These are phyloP conservation scores for Opisthograptis luteolata DNA, from an alignment of 2,888 invertebrate species.

Conservation along the genomic window DNA sequence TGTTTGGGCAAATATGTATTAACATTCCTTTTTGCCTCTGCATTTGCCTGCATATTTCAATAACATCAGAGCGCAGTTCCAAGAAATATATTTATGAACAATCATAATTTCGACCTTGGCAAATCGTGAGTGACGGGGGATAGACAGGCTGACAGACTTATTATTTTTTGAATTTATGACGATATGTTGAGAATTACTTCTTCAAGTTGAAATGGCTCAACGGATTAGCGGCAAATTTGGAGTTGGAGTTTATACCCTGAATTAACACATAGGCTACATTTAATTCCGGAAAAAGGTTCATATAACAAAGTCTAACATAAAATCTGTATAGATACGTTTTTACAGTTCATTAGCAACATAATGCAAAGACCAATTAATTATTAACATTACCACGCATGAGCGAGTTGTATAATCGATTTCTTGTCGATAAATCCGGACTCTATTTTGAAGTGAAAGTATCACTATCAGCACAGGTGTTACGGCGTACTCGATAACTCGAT, in stretches of 20 bases:
- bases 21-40: too few species aligned
- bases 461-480: slow-evolving; percentile 58
- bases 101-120: slow-evolving; percentile 49
- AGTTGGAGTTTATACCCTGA: too few species aligned
- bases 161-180: slow-evolving; percentile 35
- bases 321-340: slow-evolving; percentile 6
- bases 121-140: slow-evolving; percentile 57
- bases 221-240: too few species aligned
- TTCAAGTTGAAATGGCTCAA: too few species aligned
- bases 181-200: too few species aligned
- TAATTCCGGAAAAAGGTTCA: too few species aligned
- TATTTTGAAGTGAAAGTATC: slow-evolving; percentile 73
- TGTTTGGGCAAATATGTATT: too few species aligned
- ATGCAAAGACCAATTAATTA: slow-evolving; percentile 40
- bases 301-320: neutral
- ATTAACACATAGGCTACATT: too few species aligned
- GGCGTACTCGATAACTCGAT: slow-evolving; percentile 47
- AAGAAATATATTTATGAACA: slow-evolving; percentile 24
- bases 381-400: slow-evolving; percentile 46
- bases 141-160: slow-evolving; percentile 46
- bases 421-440: slow-evolving; percentile 56
- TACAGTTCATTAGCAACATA: slow-evolving; percentile 24
- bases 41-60: too few species aligned
- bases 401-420: slow-evolving; percentile 70
- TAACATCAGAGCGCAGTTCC: neutral